Percentiles rank a stretch among this genome's conserved stretches.
These are phyloP conservation scores for Micropoecilia bifurca DNA, from an alignment of 2,797 vertebrate genomes.

Conservation along the genomic window DNA sequence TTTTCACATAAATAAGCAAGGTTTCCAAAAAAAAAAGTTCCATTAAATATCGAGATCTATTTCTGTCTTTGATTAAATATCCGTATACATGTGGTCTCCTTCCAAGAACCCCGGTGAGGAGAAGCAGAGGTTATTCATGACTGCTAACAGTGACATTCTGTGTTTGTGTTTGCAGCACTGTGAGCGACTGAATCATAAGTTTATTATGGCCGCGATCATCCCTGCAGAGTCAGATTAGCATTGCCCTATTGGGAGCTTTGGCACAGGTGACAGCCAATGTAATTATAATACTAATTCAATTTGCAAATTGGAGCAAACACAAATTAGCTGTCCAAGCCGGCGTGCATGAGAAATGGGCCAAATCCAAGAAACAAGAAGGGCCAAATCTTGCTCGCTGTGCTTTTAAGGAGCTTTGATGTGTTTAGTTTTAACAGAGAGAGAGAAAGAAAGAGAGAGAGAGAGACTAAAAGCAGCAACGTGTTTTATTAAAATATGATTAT, in stretches of 20 bases:
- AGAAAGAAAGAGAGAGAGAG: too few relatives aligned
- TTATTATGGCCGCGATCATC: slow-evolving; percentile 56
- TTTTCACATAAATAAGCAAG: slow-evolving; percentile 18
- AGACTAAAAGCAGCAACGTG: slow-evolving; percentile 5
- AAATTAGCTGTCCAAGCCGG: slow-evolving; percentile 52
- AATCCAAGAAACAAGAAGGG: slow-evolving; percentile 40
- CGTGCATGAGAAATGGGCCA: slow-evolving; percentile 25
- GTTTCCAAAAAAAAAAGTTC: neutral
- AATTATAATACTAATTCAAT: slow-evolving; percentile 74
- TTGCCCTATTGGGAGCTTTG: slow-evolving; percentile 64
- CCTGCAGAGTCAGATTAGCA: slow-evolving; percentile 66
- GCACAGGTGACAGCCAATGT: slow-evolving; percentile 69
- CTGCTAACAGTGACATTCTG: slow-evolving; percentile 33
- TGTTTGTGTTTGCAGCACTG: slow-evolving; percentile 34
- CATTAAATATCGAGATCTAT: slow-evolving; percentile 30
- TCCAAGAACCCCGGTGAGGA: slow-evolving; percentile 35
- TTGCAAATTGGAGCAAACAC: slow-evolving; percentile 71
- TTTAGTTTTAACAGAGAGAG: slow-evolving; percentile 7
- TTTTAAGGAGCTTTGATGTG: slow-evolving; percentile 2
- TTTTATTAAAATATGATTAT: slow-evolving; percentile 15
- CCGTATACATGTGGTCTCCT: slow-evolving; percentile 48
- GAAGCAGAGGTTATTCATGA: slow-evolving; percentile 52
- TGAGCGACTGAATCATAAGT: slow-evolving; percentile 55
- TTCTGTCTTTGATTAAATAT: slow-evolving; percentile 52
- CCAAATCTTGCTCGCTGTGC: slow-evolving; percentile 32